These are phyloP conservation scores for Conger conger DNA, from an alignment of 2,113 vertebrate species.

Conservation along the genomic window DNA sequence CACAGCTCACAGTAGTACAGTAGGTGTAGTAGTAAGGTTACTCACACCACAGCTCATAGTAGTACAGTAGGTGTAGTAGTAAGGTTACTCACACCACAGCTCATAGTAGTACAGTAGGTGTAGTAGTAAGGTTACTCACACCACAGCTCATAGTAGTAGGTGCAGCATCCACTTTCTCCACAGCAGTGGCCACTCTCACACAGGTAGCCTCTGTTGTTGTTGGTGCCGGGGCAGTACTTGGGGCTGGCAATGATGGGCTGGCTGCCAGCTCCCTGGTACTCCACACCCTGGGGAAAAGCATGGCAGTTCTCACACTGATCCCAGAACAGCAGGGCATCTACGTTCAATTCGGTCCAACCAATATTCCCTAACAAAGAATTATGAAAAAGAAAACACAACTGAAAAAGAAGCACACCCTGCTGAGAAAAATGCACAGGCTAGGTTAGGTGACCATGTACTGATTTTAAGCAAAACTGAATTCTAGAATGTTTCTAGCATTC, in stretches of 20 bases:
- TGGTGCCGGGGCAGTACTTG: slow-evolving; percentile 82
- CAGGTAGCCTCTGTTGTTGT: slow-evolving; percentile 84
- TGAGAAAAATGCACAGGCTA: no score
- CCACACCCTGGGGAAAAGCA: slow-evolving; percentile 62
- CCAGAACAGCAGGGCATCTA: not conserved
- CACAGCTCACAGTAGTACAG: not conserved
- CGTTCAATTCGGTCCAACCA: not conserved
- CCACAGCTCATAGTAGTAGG: slow-evolving; percentile 93
- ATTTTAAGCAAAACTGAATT: no score
- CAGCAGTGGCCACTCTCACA: slow-evolving; percentile 96
- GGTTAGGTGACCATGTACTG: no score
- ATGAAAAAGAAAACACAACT: no score
- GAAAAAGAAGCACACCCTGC: no score
- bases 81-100: slow-evolving; percentile 80
- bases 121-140: slow-evolving; percentile 14
- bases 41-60: not conserved
- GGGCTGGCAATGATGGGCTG: slow-evolving; percentile 62
- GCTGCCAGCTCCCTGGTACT: slow-evolving; percentile 57
- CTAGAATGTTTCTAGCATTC: no score
- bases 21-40: not conserved
- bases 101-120: not conserved
- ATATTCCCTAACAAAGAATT: not conserved
- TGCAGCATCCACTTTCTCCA: slow-evolving; percentile 92
- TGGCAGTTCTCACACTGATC: not conserved
- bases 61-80: not conserved